Evolutionary conservation across 2,113 vertebrate genomes (phyloP), one percentile per base, ranked within the genome.

Genomic region (Ciconia stormi): DNA sequence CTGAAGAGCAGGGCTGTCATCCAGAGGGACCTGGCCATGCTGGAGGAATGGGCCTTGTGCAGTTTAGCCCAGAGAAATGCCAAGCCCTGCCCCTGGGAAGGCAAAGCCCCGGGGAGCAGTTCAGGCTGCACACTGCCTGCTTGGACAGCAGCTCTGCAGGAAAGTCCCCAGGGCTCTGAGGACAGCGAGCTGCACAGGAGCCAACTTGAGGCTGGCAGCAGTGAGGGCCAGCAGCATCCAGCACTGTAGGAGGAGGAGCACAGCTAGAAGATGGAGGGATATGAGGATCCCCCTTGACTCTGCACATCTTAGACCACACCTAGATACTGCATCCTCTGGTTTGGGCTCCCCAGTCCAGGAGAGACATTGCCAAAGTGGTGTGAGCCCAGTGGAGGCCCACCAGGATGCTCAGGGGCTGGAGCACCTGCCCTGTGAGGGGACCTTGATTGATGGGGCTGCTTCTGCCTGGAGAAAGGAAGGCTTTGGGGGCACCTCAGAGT

Each of bases 51-150:
- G 27, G 3, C 6, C 3, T 15, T 32, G 19, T 14, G 12, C 9
- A 13, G 16, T 42, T 56, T 16, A 38, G 8, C 25, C 21, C 1
- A 7, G 19, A 61, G 29, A 66, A 46, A 47, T 2, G 3, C 36
- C 26, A 62, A 62, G 13, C 16, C 22, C 38, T 76, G 26, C 1
- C 4, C 16, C 12, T 62, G 14, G 25, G 22, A 76, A 53, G 15
- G 13, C 7, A 80, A 22, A 32, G 18, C 3, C 6, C 7, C 3
- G 3, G 17, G 9, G 16, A 46, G 10, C 4, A 16, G 7, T 6
- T 6, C 36, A 76, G 56, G 7, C 12, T 63, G 11, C 12, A 7
- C 22, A 32, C 11, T 32, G 27, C 17, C 32, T 59, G 21, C 16
- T 4, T 14, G 13, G 16, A 16, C 20, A 62, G 34, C 13, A 69